phyloP scores from a whole-genome alignment of 2,888 invertebrate genomes.

The Pseudococcus longispinus region DNA sequence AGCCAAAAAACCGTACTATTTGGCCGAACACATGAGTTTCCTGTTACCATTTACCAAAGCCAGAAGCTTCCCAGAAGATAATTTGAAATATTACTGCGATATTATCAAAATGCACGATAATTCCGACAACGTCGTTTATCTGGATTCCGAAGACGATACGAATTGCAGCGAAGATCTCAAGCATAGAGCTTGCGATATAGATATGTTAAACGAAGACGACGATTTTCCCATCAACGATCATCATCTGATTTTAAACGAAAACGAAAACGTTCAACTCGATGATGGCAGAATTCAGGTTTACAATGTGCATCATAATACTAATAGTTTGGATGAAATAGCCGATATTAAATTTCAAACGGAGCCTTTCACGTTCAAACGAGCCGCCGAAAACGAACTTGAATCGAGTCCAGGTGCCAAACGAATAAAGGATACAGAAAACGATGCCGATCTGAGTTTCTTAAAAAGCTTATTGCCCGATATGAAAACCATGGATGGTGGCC shows the following conservation, averaged over 20 bases:
- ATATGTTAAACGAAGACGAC: neutral
- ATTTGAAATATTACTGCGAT: constrained; percentile 24
- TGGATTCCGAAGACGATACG: constrained; percentile 40
- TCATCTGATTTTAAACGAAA: neutral
- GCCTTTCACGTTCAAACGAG: neutral
- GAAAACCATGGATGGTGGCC: constrained; percentile 19
- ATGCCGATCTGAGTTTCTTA: constrained; percentile 35
- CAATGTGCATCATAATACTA: neutral
- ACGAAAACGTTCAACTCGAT: neutral
- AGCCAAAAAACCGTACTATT: constrained; percentile 32
- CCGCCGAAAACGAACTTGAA: neutral
- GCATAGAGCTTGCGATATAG: neutral
- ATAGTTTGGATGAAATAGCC: neutral
- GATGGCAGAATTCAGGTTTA: neutral
- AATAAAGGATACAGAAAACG: neutral
- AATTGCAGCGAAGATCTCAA: neutral
- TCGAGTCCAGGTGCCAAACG: neutral
- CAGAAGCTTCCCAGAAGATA: constrained; percentile 7
- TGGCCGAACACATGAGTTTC: constrained; percentile 28
- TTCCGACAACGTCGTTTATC: neutral
- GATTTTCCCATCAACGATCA: neutral
- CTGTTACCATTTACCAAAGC: constrained; percentile 39
- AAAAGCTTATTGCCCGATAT: constrained; percentile 46
- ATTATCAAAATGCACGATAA: neutral
- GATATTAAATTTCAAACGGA: neutral